These are phyloP conservation scores for Hydractinia symbiolongicarpus DNA, from an alignment of 30 jellyfish, hydroid and myxozoan species.

Conservation along the genomic window DNA sequence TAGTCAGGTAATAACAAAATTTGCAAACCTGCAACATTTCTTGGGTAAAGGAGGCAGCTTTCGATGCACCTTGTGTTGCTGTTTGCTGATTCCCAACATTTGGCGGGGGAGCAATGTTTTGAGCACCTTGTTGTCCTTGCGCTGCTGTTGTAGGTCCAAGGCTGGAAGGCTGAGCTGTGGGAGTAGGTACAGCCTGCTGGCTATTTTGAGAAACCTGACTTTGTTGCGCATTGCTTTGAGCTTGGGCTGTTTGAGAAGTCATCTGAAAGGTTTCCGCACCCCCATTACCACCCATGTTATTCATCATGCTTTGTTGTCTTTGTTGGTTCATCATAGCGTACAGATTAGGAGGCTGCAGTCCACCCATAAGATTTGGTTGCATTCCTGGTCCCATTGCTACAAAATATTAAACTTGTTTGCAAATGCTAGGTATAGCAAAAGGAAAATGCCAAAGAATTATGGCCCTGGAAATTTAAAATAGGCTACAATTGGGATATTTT, in stretches of 20 bases:
- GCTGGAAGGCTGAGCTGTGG: slow-evolving; percentile 40
- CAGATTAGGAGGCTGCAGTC: slow-evolving; percentile 48
- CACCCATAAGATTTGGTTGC: slow-evolving; percentile 59
- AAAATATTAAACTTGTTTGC: neutral
- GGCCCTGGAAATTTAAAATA: too few species aligned
- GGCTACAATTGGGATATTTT: too few species aligned
- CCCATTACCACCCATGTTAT: slow-evolving; percentile 8
- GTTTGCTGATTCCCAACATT: slow-evolving; percentile 23
- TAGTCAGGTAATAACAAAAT: too few species aligned
- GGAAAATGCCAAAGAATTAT: too few species aligned
- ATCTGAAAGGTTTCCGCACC: slow-evolving; percentile 1
- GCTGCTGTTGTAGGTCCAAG: slow-evolving; percentile 49
- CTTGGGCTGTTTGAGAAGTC: neutral
- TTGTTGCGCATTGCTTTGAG: neutral
- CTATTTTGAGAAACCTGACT: too few species aligned
- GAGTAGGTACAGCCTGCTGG: neutral
- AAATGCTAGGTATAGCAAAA: too few species aligned
- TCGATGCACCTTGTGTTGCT: slow-evolving; percentile 27
- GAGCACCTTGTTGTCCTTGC: slow-evolving; percentile 38
- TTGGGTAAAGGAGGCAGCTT: slow-evolving; percentile 61
- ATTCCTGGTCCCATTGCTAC: slow-evolving; percentile 16
- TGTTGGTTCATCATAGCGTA: slow-evolving; percentile 38
- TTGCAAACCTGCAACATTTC: slow-evolving; percentile 59
- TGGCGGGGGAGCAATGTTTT: neutral
- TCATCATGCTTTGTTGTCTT: neutral